phyloP scores from a whole-genome alignment of 2,888 invertebrate genomes.

The Hypomecis punctinalis region DNA sequence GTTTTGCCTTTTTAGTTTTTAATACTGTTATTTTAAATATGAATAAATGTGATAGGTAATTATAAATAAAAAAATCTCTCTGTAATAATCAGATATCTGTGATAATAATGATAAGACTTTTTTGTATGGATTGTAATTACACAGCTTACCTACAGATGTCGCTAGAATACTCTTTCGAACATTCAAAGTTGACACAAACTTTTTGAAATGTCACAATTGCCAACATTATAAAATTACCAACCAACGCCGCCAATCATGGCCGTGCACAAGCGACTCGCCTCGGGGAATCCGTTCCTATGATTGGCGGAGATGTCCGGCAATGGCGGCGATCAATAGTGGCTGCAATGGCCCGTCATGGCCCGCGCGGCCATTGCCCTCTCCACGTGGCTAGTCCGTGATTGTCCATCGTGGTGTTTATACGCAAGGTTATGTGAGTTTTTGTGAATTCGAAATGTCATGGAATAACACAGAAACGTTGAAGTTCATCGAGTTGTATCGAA shows the following conservation, averaged over 20 bases:
- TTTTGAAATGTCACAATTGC: neutral
- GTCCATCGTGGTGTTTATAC: slow-evolving; percentile 17
- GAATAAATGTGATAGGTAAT: no score
- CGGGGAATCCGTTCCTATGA: slow-evolving; percentile 10
- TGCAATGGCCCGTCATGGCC: slow-evolving; percentile 14
- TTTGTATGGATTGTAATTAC: no score
- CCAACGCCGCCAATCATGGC: slow-evolving; percentile 12
- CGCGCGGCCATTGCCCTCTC: slow-evolving; percentile 14
- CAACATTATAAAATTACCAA: slow-evolving; percentile 4
- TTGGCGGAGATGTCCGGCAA: slow-evolving; percentile 15
- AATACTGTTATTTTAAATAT: no score
- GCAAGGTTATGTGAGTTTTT: slow-evolving; percentile 1
- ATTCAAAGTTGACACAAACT: neutral
- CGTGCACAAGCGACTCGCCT: slow-evolving; percentile 6
- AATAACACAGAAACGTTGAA: slow-evolving; percentile 11
- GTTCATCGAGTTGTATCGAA: slow-evolving; percentile 20
- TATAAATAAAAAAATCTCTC: no score
- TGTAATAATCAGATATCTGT: no score
- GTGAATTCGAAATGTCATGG: slow-evolving; percentile 18
- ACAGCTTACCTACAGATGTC: no score
- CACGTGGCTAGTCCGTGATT: slow-evolving; percentile 8
- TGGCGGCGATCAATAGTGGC: slow-evolving; percentile 22
- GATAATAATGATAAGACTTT: no score
- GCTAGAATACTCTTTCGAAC: neutral
- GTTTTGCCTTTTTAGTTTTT: no score